Evolutionary conservation across 2,797 vertebrate species (phyloP).

Genomic region (Tragopan temminckii): DNA sequence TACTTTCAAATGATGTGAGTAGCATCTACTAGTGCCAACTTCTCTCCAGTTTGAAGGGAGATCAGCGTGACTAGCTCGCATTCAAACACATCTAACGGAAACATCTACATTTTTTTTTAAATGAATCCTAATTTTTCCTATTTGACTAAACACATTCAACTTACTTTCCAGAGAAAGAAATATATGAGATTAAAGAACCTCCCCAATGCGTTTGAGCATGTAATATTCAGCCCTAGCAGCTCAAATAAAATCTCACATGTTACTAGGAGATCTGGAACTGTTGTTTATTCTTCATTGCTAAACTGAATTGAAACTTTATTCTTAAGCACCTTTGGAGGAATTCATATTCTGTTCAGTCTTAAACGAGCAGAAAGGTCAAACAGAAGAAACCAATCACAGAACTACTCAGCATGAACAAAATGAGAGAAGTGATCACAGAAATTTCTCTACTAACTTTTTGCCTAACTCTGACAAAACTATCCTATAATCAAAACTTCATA

Average conservation of each 20-base stretch:
- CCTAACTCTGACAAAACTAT: background rate
- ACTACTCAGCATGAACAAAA: background rate
- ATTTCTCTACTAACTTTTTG: too few species aligned
- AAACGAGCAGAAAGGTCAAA: background rate
- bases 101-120: background rate
- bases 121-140: background rate
- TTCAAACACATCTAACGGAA: background rate
- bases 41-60: background rate
- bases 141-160: background rate
- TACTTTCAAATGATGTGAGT: background rate
- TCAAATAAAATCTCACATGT: background rate
- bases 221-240: background rate
- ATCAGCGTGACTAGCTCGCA: background rate
- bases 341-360: background rate
- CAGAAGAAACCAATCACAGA: background rate
- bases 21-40: background rate
- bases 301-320: background rate
- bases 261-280: background rate
- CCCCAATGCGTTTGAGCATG: background rate
- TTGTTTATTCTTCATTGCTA: background rate
- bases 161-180: background rate
- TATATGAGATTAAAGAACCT: background rate
- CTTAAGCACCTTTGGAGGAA: background rate
- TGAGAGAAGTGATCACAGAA: background rate
- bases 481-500: background rate